Evolutionary conservation across 2,888 invertebrate genomes (phyloP), one percentile per base, ranked within the genome.

Genomic region (Ormyrus rosae): DNA sequence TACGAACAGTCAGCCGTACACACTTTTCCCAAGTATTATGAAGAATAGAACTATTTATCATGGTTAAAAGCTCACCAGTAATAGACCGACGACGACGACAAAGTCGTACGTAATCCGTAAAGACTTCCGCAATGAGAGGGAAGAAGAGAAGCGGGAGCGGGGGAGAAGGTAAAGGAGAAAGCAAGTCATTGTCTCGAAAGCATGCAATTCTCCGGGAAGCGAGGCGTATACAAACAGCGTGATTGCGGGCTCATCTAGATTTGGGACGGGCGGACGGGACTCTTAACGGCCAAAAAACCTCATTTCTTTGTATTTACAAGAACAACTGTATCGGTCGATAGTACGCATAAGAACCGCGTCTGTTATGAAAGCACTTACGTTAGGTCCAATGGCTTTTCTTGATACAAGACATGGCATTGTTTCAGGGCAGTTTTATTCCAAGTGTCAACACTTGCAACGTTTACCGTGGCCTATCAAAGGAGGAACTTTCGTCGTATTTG

Each of bases 21-120:
- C 46, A 19, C 51, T 46, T 34, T 34, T 34, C 45, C 19, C 46
- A 7, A 58, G 65, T 56, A 78, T 78, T 78, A 65, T 67, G 71
- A 71, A 53, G 58, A 60, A 78, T 65, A 45, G 71, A 58, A 9
- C 51, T 78, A 67, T 72, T 72, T 72, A 72, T 78, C 72, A 72
- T 63, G 73, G 68, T 67, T 73, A 73, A 73, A 71, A 73, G 56
- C 68, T 63, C 71, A 53, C 53, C 34, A 63, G 51, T 65, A 65
- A 65, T 71, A 65, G 64, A 58, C n/a, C 65, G 55, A 53, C 53
- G 51, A 65, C 45, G n/a, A 53, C 64, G 63, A 63, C 48, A 45
- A 50, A 60, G 50, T 68, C 46, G 46, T 34, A 6, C 46, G 60
- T 65, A 76, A 76, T 69, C 68, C 61, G 10, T 10, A 13, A 48